Evolutionary conservation across 2,797 vertebrate genomes (phyloP).

Genomic region (Centroberyx gerrardi): DNA sequence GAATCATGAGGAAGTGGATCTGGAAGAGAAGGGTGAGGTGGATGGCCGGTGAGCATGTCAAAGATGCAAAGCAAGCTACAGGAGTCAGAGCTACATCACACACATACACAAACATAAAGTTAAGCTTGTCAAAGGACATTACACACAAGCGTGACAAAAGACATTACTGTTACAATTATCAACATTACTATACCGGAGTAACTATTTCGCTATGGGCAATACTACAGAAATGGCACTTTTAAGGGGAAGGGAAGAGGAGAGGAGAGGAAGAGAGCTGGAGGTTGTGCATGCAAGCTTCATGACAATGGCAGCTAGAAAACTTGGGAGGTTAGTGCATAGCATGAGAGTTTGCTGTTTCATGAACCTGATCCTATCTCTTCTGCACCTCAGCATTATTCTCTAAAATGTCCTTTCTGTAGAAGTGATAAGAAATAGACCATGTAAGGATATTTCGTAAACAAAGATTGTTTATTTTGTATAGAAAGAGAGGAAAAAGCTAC

Average conservation of each 20-base stretch:
- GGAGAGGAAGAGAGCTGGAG: slow-evolving; percentile 28
- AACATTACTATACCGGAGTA: slow-evolving; percentile 11
- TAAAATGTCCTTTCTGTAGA: slow-evolving; percentile 9
- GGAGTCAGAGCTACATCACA: slow-evolving; percentile 88
- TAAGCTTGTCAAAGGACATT: slow-evolving; percentile 58
- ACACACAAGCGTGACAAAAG: slow-evolving; percentile 40
- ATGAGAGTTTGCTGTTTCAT: slow-evolving; percentile 24
- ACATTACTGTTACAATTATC: slow-evolving; percentile 42
- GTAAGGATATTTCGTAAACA: slow-evolving; percentile 81
- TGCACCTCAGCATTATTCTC: not conserved
- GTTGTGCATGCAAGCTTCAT: slow-evolving; percentile 55
- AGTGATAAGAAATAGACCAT: slow-evolving; percentile 79
- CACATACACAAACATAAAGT: slow-evolving; percentile 64
- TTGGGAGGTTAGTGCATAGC: slow-evolving; percentile 72
- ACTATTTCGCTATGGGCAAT: slow-evolving; percentile 22
- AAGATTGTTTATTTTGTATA: slow-evolving; percentile 90
- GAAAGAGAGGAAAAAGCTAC: slow-evolving; percentile 87
- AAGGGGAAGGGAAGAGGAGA: slow-evolving; percentile 47
- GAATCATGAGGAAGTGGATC: slow-evolving; percentile 99
- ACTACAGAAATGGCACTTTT: slow-evolving; percentile 56
- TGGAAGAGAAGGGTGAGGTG: slow-evolving; percentile 99
- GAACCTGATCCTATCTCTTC: slow-evolving; percentile 38
- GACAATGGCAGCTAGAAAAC: slow-evolving; percentile 49
- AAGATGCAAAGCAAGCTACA: slow-evolving; percentile 94
- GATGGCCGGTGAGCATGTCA: slow-evolving; percentile 97